phyloP scores from a whole-genome alignment of 2,113 vertebrate genomes.

The Cyrtonyx montezumae region DNA sequence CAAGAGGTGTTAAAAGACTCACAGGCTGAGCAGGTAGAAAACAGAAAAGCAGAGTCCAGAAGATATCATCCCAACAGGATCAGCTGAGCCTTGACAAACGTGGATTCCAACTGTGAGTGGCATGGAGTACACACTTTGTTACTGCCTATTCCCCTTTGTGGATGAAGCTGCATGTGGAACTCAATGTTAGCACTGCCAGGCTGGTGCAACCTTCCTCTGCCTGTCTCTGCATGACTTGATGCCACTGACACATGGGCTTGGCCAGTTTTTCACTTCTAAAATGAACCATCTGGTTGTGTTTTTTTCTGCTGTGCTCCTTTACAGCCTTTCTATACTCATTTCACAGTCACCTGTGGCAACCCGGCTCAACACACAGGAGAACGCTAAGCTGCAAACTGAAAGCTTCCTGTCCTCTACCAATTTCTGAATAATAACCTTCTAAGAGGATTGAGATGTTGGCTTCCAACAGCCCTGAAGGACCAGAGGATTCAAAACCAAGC shows the following conservation, averaged over 20 bases:
- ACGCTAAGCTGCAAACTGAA: background rate
- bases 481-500: background rate
- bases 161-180: background rate
- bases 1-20: slow-evolving; percentile 56
- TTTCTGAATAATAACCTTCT: background rate
- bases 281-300: accelerated
- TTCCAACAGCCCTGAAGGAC: background rate
- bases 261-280: background rate
- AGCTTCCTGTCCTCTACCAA: background rate
- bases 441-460: background rate
- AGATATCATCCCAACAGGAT: slow-evolving; percentile 45
- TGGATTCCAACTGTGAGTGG: slow-evolving; percentile 16
- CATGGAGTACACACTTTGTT: background rate
- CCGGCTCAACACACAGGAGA: background rate
- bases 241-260: background rate
- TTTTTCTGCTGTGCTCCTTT: background rate
- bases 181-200: background rate
- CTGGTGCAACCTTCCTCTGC: background rate
- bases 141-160: background rate
- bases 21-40: slow-evolving; percentile 51
- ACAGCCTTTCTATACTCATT: background rate
- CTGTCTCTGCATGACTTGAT: background rate
- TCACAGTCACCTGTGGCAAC: accelerated
- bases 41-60: slow-evolving; percentile 14
- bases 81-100: slow-evolving; percentile 54